Conservation (phyloP, 1,140 invertebrate species). For the Maconellicoccus hirsutus region DNA sequence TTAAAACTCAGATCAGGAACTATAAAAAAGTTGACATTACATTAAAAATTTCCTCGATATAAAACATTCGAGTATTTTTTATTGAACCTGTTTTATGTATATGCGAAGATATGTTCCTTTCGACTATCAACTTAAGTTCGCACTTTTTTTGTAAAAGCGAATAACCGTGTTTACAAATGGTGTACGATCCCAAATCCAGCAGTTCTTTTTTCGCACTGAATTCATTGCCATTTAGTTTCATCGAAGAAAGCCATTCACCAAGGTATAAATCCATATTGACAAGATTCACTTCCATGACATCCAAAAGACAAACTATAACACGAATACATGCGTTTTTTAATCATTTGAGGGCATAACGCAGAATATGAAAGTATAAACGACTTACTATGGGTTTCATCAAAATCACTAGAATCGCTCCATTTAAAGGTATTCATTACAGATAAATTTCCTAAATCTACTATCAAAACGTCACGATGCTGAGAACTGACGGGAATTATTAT, state of each 20-base stretch:
- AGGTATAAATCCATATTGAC: slow-evolving; percentile 74
- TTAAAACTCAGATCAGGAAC: slow-evolving; percentile 78
- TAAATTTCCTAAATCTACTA: slow-evolving; percentile 70
- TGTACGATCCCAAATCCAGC: slow-evolving; percentile 38
- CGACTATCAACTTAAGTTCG: slow-evolving; percentile 62
- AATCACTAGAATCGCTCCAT: background rate
- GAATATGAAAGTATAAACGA: too few relatives aligned
- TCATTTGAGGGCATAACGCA: background rate
- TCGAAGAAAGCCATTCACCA: slow-evolving; percentile 39
- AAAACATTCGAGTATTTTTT: background rate
- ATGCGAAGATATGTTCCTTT: slow-evolving; percentile 59
- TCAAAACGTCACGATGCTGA: slow-evolving; percentile 60
- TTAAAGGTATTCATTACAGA: slow-evolving; percentile 52
- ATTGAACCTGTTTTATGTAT: background rate
- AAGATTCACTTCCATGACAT: slow-evolving; percentile 63
- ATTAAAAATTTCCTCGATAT: background rate
- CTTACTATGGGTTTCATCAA: slow-evolving; percentile 10
- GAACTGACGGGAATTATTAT: slow-evolving; percentile 78
- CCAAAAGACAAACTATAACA: slow-evolving; percentile 40
- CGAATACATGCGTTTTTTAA: background rate
- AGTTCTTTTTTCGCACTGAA: background rate
- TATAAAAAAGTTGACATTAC: slow-evolving; percentile 41
- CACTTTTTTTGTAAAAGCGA: slow-evolving; percentile 68
- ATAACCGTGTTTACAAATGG: slow-evolving; percentile 42
- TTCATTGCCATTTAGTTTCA: background rate